Evolutionary conservation across 1,140 invertebrate genomes (phyloP), one percentile per base, ranked within the genome.

Genomic region (Drosophila asahinai): DNA sequence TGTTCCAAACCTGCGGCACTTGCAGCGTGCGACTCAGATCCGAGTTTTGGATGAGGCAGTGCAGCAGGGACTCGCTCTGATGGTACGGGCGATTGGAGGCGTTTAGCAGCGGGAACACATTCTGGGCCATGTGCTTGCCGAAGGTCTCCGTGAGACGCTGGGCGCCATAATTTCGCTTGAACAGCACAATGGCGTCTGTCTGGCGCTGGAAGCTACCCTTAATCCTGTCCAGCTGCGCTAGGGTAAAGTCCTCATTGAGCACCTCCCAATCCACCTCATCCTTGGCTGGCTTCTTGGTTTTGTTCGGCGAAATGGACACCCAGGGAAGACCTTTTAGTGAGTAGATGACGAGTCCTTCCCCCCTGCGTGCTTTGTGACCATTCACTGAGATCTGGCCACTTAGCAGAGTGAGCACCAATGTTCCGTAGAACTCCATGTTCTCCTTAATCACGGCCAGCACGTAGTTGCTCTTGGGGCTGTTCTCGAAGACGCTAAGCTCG

Each of bases 91-190:
- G 57, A 65, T 84, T 83, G 7, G 55, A 80, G 60, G 64, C 43
- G 48, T 91, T 83, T 3, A 91, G 42, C 14, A 78, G 81, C 0
- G 94, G 94, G 17, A 93, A 94, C 5, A 94, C 76, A 83, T 93
- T 91, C 67, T 94, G 93, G 0, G 92, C 74, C 81, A 93, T 94
- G 36, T 91, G 89, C 30, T 79, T 84, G 27, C 61, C 52, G 52
- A 93, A 84, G 22, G 58, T 92, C 3, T 60, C 42, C 1, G 84
- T 30, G 17, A 89, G 33, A 6, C 70, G 68, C 17, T 80, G 80
- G 11, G 76, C 58, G 9, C 27, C 38, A 2, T 62, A 57, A 43
- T 93, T 93, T 14, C 81, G 65, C 45, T 93, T 77, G 0, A 93
- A n/a, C 8, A 93, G 47, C 0, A 93, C 54, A 17, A 93, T 66